Base-by-base conservation (phyloP, 2,888 invertebrate species). In the Drosophila suboccidentalis region DNA sequence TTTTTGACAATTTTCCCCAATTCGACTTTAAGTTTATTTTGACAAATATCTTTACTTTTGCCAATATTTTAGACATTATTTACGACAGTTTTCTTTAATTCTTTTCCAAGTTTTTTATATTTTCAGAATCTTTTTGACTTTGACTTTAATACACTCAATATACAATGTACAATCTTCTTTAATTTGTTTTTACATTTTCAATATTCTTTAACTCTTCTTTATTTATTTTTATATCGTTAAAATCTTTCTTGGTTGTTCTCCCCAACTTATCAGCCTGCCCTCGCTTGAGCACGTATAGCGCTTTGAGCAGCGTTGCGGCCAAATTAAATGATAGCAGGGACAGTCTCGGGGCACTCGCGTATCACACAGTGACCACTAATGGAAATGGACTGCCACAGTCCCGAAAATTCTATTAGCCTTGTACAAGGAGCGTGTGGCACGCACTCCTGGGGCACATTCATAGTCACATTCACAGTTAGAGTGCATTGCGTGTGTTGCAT, bases 321-420 rank as follows among this genome's bases (percentile, higher is more conserved):
- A 78, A 78, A 80, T 80, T 63, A 80, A 79, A 78, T 74, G 78
- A 73, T 76, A 58, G 76, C 64, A 62, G 59, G n/a, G 6, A 51
- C 43, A 22, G 44, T 58, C 41, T 38, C 57, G 19, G 57, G 44
- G 43, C 71, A 22, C 11, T 49, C 39, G 4, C 44, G 50, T 17
- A 38, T 50, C 61, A 44, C 39, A 41, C 22, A 50, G 49, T 50
- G 66, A 59, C 66, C 78, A 57, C 81, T 88, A 88, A 84, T 84
- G 88, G 89, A 88, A 88, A 88, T 77, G 83, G 75, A 84, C 69
- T 61, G 64, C 54, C 34, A 53, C 61, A 36, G 51, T 38, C 46
- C 75, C 71, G 53, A 54, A 82, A 86, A 84, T 88, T 73, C 71
- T 71, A 88, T 84, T 84, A 86, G 71, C 69, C 72, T 66, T 64